Evolutionary conservation across 2,113 vertebrate species (phyloP).

Genomic region (Nicator chloris): DNA sequence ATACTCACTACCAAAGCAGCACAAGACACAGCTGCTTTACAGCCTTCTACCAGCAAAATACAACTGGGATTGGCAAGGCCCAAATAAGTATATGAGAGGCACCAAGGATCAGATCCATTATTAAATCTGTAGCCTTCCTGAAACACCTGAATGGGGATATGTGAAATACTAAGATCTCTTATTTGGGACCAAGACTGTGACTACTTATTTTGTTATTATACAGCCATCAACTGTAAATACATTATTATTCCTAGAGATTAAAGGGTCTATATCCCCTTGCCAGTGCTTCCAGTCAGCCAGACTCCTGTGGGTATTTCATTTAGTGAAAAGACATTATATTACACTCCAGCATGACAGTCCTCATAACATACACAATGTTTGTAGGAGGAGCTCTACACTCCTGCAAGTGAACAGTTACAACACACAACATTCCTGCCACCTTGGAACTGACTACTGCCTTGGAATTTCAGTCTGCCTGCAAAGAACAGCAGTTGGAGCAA

Average conservation of each 20-base stretch:
- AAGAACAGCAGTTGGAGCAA: not conserved
- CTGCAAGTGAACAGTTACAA: not conserved
- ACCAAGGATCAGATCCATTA: not conserved
- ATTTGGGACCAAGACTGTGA: not conserved
- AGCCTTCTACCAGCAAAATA: not conserved
- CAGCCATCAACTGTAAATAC: not conserved
- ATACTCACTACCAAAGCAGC: not conserved
- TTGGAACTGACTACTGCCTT: not conserved
- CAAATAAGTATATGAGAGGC: not conserved
- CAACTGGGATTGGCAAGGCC: not conserved
- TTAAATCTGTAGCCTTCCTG: not conserved
- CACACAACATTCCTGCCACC: not conserved
- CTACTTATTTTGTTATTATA: not conserved
- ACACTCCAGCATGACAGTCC: conserved; percentile 6
- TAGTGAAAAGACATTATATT: not conserved
- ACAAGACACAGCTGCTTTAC: not conserved
- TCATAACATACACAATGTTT: not conserved
- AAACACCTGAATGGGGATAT: not conserved
- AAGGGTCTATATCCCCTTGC: not conserved
- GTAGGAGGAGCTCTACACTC: not conserved
- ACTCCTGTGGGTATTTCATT: conserved; percentile 6
- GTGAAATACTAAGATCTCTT: not conserved
- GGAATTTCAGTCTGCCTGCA: not conserved
- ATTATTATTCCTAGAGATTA: not conserved
- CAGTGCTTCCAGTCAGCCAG: not conserved